Base-by-base conservation (phyloP, 2,797 vertebrate genomes). In the Enoplosus armatus region DNA sequence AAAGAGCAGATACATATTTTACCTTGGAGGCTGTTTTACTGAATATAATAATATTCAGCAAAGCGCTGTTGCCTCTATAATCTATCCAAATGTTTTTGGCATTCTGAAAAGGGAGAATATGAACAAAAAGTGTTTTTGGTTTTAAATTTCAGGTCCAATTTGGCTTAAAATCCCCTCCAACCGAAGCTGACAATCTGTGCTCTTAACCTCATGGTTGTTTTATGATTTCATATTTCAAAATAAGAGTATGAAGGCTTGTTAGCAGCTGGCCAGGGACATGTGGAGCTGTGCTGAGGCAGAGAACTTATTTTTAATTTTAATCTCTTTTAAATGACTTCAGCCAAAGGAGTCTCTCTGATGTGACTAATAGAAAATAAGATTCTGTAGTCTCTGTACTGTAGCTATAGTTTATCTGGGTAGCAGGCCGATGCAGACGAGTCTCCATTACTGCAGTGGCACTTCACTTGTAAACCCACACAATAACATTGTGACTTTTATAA, bases 141-240 rank as follows among this genome's bases (percentile, higher is more conserved):
- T 65, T 50, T 0, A 33, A 15, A 68, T 75, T 51, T 74, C 31
- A 27, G n/a, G 1, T 80, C 58, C 31, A 67, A 50, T 67, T 84
- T 75, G 14, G 65, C 79, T 77, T n/a, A 53, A 82, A 75, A 67
- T 73, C 18, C 8, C 3, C 50, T 29, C 72, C 72, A 11, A 83
- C 29, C 26, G 24, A 77, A 71, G 47, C 48, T 31, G 75, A 62
- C 45, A 37, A 12, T 63, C 70, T 70, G 51, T 60, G 39, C 37
- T 83, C 33, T 59, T 75, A 67, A 79, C 74, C 12, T 68, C 43
- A 12, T 4, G 61, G 27, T 53, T 70, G 71, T 47, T 74, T 61
- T 54, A 8, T 67, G 20, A 43, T 82, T 66, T 79, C 26, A 50
- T 29, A 55, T 62, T 58, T 71, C 22, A 56, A 60, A 76, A 54